Conservation (phyloP, 2,113 vertebrate species). For the Alligator mississippiensis region DNA sequence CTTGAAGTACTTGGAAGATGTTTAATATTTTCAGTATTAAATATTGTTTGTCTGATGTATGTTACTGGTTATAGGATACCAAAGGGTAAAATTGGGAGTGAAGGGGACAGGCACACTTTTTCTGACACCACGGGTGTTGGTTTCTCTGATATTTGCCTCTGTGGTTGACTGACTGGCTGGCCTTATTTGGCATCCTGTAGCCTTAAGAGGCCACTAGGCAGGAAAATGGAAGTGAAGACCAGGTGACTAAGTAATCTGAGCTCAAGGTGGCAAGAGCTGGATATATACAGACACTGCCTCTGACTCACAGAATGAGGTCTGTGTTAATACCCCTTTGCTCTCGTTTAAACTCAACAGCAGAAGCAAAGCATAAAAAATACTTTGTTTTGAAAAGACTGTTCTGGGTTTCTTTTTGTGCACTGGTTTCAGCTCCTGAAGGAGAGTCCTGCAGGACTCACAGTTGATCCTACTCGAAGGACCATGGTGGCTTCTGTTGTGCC, state of each 20-base stretch:
- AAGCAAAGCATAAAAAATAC: neutral
- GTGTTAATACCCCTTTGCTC: neutral
- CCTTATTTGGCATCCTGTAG: neutral
- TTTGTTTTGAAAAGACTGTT: neutral
- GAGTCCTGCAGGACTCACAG: neutral
- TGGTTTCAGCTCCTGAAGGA: neutral
- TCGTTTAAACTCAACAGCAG: neutral
- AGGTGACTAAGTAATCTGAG: neutral
- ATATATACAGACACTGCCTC: neutral
- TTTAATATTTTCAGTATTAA: neutral
- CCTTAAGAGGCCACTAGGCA: neutral
- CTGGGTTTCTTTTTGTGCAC: neutral
- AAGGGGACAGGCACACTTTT: neutral
- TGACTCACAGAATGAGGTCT: neutral
- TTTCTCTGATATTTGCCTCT: neutral
- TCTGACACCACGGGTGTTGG: neutral
- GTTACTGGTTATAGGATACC: neutral
- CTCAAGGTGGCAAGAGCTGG: neutral
- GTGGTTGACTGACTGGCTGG: neutral
- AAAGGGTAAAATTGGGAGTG: neutral
- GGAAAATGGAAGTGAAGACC: neutral
- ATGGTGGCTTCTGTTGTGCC: neutral
- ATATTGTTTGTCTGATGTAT: neutral
- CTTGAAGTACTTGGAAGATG: neutral
- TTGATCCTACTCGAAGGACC: neutral